A percentile compares a stretch with the other conserved stretches of the same genome.
Evolutionary conservation across 1,140 invertebrate genomes (phyloP).

Genomic region (Stegodyphus dumicola): DNA sequence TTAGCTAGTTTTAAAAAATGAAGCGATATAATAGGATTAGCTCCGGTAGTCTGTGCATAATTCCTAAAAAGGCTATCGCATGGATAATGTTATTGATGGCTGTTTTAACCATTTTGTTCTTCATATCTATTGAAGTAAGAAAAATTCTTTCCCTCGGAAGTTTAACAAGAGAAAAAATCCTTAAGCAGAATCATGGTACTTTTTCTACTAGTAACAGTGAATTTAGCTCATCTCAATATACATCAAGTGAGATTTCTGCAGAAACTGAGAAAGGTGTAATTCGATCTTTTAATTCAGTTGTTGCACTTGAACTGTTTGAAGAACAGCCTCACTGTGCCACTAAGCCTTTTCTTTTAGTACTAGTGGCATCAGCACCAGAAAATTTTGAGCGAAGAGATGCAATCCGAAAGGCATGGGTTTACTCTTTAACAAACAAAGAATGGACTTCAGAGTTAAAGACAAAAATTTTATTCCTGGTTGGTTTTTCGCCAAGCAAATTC

Average conservation of each 20-base stretch:
- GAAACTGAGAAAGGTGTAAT: not conserved
- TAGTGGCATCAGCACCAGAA: constrained; percentile 69
- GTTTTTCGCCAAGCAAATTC: not conserved
- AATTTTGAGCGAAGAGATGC: constrained; percentile 67
- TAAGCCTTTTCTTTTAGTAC: constrained; percentile 65
- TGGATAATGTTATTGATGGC: constrained; percentile 41
- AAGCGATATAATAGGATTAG: not conserved
- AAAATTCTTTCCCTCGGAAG: constrained; percentile 16
- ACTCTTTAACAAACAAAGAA: constrained; percentile 47
- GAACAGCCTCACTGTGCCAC: not conserved
- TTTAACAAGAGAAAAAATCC: not conserved
- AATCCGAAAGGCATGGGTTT: constrained; percentile 67
- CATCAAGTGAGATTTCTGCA: not conserved
- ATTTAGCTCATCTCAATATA: not conserved
- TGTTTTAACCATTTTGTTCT: constrained; percentile 24
- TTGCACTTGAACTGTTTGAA: constrained; percentile 2
- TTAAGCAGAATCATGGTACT: not conserved
- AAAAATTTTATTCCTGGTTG: constrained; percentile 48
- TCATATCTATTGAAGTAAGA: constrained; percentile 36
- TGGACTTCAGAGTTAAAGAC: not conserved
- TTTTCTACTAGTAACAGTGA: not conserved
- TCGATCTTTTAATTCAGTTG: not conserved
- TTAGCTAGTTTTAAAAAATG: not conserved
- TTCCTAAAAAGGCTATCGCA: constrained; percentile 39
- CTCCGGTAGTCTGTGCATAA: constrained; percentile 26